Conservation (phyloP, 2,888 invertebrate genomes). For the Tachina grossa region DNA sequence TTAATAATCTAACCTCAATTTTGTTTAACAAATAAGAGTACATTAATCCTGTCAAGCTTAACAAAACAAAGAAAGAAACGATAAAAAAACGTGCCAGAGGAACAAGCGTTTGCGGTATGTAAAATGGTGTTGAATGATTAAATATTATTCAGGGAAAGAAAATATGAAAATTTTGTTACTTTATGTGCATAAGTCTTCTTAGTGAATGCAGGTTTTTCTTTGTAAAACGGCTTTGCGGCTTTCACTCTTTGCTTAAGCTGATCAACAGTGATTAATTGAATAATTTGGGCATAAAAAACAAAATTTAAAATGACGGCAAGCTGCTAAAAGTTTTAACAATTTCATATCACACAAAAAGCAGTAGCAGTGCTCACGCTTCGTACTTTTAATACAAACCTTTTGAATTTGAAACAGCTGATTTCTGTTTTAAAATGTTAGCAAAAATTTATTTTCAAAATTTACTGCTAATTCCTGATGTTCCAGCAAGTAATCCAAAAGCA, state of each 20-base stretch:
- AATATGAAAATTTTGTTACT: neutral
- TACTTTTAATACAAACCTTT: too few relatives aligned
- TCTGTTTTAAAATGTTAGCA: too few relatives aligned
- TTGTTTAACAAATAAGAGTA: slow-evolving; percentile 36
- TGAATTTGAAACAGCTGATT: too few relatives aligned
- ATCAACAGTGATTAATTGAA: neutral
- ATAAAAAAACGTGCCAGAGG: neutral
- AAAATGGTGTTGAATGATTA: neutral
- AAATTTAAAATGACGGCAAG: neutral
- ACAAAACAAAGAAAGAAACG: slow-evolving; percentile 1
- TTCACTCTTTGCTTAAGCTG: neutral
- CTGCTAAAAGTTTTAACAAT: too few relatives aligned
- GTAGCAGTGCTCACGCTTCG: too few relatives aligned
- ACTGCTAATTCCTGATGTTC: too few relatives aligned
- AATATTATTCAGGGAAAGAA: neutral
- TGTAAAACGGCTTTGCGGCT: neutral
- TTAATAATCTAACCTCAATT: slow-evolving; percentile 70
- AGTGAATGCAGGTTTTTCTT: neutral
- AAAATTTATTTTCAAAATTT: too few relatives aligned
- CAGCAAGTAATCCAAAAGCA: too few relatives aligned
- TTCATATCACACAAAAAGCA: too few relatives aligned
- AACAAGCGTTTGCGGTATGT: neutral
- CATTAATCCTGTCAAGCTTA: slow-evolving; percentile 47
- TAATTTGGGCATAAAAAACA: neutral
- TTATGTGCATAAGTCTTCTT: neutral